Evolutionary conservation across 2,888 invertebrate genomes (phyloP), one percentile per base, ranked within the genome.

Genomic region (Cylindroiulus punctatus): DNA sequence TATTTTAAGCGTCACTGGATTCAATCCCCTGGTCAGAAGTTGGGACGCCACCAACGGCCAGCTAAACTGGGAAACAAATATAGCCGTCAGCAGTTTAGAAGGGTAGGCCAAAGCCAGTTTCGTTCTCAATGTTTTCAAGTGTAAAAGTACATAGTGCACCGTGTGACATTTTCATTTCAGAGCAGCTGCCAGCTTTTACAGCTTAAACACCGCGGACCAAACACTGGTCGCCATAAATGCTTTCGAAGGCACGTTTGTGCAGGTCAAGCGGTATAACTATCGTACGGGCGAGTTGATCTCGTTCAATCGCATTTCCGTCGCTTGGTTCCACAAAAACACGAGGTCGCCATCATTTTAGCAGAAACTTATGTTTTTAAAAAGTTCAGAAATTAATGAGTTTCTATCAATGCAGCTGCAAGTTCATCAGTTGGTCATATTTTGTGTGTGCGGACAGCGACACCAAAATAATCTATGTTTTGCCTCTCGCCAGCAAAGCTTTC

Each of bases 21-120:
- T 96, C 0, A 94, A 94, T 10, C 95, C 96, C n/a, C 92, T 88
- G 47, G 87, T 90, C 22, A 88, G 97, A 88, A 95, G 94, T 47
- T 97, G 96, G 96, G 95, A 96, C 89, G 91, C 94, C 8, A 93
- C 93, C 52, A 93, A 94, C 88, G 97, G 96, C 19, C 88, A 89
- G n/a, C 86, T 89, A 32, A 76, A 88, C 3, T 89, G 89, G 88
- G 90, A 90, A 88, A 83, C 87, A 26, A 83, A 26, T 85, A 83
- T 87, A 85, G 81, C 22, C 5, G 22, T 26, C 57, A 47, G 40
- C 32, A 42, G 36, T 47, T 36, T 30, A 26, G 86, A 85, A 26
- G 81, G 81, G 86, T 86, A 65, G 32, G 82, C 32, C 5, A 82
- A 40, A 82, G 8, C 19, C n/a, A 12, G 42, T 42, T 30, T 4